A percentile compares a stretch with the other conserved stretches of the same genome.
Conservation (phyloP, 2,888 invertebrate genomes). For the Calameuta pallipes region DNA sequence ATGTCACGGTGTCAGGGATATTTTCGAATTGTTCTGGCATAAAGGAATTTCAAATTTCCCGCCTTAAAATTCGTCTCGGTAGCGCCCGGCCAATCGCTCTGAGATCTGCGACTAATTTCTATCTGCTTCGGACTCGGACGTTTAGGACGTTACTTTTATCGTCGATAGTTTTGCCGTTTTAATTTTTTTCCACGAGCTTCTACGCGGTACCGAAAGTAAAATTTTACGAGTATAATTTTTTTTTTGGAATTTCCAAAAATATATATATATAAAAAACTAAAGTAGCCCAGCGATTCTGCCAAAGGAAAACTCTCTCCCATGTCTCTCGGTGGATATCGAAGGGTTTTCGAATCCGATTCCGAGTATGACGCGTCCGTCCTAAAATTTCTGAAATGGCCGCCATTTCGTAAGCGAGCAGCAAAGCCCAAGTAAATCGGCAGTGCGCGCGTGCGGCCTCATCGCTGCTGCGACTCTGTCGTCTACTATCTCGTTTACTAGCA, state of each 20-base stretch:
- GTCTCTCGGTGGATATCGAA: not conserved
- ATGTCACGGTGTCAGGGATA: not conserved
- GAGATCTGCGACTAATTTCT: not conserved
- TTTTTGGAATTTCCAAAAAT: not conserved
- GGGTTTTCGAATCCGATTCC: not conserved
- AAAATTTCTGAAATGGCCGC: not conserved
- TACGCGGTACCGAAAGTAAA: not conserved
- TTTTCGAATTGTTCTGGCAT: not conserved
- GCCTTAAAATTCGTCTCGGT: not conserved
- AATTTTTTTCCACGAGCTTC: not conserved
- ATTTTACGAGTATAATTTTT: not conserved
- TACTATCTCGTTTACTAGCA: conserved; percentile 7
- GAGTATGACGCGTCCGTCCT: not conserved
- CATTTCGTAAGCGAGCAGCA: not conserved
- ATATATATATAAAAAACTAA: too few species aligned
- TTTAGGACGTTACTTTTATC: not conserved
- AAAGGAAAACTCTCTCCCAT: not conserved
- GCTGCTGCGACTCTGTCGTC: conserved; percentile 1
- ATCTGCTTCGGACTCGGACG: not conserved
- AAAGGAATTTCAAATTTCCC: not conserved
- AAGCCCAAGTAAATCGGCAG: not conserved
- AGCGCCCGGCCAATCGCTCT: not conserved
- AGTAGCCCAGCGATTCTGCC: not conserved
- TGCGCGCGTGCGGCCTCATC: not conserved
- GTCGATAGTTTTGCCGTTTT: not conserved